Evolutionary conservation across 2,888 invertebrate species (phyloP).

Genomic region (Arrhopalites spinosus): DNA sequence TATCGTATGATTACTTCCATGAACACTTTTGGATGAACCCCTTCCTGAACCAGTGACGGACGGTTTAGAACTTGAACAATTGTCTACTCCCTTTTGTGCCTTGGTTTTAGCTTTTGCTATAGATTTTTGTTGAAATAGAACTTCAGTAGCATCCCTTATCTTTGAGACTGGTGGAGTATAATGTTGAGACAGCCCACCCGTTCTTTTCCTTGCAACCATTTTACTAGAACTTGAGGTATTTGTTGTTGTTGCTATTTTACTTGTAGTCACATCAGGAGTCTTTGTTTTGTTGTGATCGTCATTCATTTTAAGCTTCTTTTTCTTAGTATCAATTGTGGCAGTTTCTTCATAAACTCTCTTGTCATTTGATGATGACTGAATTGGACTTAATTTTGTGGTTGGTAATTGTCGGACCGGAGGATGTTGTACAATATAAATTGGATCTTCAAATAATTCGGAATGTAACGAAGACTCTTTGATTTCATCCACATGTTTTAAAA

Average conservation of each 20-base stretch:
- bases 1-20: too few relatives aligned
- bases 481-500: not conserved
- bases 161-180: not conserved
- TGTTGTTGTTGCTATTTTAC: not conserved
- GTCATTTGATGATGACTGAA: not conserved
- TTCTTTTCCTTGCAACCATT: conserved; percentile 12
- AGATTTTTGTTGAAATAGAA: not conserved
- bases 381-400: not conserved
- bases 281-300: too few relatives aligned
- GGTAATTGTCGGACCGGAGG: not conserved
- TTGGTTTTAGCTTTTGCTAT: not conserved
- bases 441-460: not conserved
- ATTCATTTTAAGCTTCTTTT: not conserved
- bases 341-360: too few relatives aligned
- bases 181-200: not conserved
- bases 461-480: not conserved
- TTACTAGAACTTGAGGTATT: not conserved
- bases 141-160: not conserved
- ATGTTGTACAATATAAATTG: not conserved
- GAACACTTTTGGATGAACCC: not conserved
- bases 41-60: not conserved
- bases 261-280: too few relatives aligned
- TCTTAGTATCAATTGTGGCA: too few relatives aligned
- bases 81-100: not conserved
- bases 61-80: not conserved